Conservation (phyloP, 2,888 invertebrate genomes). For the Standfussiana lucernea region DNA sequence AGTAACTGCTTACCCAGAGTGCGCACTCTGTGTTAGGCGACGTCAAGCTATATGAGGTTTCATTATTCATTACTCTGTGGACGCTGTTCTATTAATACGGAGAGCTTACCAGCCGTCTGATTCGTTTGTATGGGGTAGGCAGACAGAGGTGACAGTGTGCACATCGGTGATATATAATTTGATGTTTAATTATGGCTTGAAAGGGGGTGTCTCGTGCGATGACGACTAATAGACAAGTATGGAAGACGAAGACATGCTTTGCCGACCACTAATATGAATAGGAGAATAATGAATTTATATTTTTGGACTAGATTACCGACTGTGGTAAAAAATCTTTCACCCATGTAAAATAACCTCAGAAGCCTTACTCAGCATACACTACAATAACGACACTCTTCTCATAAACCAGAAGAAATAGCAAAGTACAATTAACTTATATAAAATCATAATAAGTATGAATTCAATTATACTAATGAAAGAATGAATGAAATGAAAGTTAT, state of each 20-base stretch:
- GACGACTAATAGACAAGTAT: not conserved
- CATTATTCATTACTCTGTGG: conserved; percentile 59
- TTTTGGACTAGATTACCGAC: not conserved
- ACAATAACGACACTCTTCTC: too few species aligned
- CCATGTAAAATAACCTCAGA: too few species aligned
- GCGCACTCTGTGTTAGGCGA: conserved; percentile 10
- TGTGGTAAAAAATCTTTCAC: too few species aligned
- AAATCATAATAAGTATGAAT: not conserved
- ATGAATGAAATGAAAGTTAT: conserved; percentile 3
- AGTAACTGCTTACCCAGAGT: conserved; percentile 10
- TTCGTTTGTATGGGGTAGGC: conserved; percentile 7
- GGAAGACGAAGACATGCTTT: not conserved
- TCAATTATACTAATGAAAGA: conserved; percentile 16
- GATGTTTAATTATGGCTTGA: not conserved
- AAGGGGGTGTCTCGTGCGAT: not conserved
- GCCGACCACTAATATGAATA: not conserved
- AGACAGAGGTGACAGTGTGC: conserved; percentile 3
- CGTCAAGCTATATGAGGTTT: conserved; percentile 43
- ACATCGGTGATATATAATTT: not conserved
- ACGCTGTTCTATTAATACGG: conserved; percentile 28
- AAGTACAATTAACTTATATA: too few species aligned
- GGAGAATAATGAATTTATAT: not conserved
- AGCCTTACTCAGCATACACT: too few species aligned
- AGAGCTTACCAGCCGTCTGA: conserved; percentile 14
- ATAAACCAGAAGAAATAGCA: too few species aligned